These are phyloP conservation scores for Uria lomvia DNA, from an alignment of 2,113 vertebrate species.

Conservation along the genomic window DNA sequence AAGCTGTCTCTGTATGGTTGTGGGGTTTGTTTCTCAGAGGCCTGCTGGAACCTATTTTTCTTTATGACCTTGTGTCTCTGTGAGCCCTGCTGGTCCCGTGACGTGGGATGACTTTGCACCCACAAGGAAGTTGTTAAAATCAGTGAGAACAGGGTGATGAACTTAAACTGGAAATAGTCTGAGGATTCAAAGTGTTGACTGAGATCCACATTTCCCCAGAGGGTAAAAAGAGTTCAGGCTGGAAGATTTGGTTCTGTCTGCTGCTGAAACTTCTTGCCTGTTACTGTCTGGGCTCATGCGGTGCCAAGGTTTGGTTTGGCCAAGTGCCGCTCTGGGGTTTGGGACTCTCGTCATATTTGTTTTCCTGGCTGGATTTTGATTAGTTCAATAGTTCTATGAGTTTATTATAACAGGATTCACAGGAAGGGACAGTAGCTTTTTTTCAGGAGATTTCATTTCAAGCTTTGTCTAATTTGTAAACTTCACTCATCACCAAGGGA, in stretches of 20 bases:
- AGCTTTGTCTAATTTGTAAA: not conserved
- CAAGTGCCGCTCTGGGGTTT: not conserved
- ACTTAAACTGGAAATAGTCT: not conserved
- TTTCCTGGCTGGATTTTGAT: not conserved
- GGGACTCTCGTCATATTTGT: not conserved
- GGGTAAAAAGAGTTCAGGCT: not conserved
- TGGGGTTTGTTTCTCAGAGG: not conserved
- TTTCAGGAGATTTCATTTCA: not conserved
- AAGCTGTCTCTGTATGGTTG: not conserved
- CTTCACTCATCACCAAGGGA: constrained; percentile 34
- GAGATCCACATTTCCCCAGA: not conserved
- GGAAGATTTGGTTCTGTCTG: not conserved
- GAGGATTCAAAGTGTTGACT: not conserved
- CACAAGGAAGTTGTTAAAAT: not conserved
- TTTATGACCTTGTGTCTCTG: not conserved
- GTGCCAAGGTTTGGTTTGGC: not conserved
- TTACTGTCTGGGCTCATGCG: not conserved
- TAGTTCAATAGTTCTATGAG: not conserved
- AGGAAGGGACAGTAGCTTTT: not conserved
- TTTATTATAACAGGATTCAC: not conserved
- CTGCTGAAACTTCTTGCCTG: not conserved
- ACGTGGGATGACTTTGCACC: not conserved
- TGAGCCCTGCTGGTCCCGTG: not conserved
- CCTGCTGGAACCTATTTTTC: not conserved
- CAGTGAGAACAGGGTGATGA: not conserved